Percentiles rank a stretch among this genome's conserved stretches.
Conservation (phyloP, 2,888 invertebrate species). For the Alloplasta piceator region DNA sequence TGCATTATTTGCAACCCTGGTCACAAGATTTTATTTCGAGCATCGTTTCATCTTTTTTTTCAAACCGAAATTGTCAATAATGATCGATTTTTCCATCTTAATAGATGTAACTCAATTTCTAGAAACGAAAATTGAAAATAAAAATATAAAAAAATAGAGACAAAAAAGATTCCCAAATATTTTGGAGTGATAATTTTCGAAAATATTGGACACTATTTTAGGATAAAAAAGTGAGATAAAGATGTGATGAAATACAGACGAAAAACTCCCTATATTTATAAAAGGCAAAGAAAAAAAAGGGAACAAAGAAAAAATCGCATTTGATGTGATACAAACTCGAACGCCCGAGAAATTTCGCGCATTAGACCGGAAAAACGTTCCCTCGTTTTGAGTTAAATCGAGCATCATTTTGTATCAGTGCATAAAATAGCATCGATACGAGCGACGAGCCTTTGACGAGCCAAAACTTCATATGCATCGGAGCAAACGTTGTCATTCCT, state of each 20-base stretch:
- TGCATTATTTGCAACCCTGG: too few relatives aligned
- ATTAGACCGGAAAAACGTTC: slow-evolving; percentile 47
- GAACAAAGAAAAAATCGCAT: slow-evolving; percentile 32
- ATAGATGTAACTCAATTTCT: too few relatives aligned
- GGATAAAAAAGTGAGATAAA: too few relatives aligned
- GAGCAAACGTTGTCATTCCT: slow-evolving; percentile 55
- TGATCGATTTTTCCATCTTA: too few relatives aligned
- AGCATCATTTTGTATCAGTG: background rate
- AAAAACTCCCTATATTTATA: slow-evolving; percentile 14
- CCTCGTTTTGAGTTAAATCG: slow-evolving; percentile 1
- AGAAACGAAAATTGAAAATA: too few relatives aligned
- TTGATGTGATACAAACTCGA: slow-evolving; percentile 14
- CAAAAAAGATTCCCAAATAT: too few relatives aligned
- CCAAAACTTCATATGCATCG: slow-evolving; percentile 49
- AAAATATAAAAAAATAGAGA: too few relatives aligned
- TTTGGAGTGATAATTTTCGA: too few relatives aligned
- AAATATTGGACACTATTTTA: too few relatives aligned
- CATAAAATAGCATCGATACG: slow-evolving; percentile 21
- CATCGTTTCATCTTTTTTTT: too few relatives aligned
- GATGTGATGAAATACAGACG: background rate
- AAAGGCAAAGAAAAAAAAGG: background rate
- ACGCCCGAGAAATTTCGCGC: slow-evolving; percentile 22
- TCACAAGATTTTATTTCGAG: too few relatives aligned
- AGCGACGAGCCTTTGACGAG: slow-evolving; percentile 25
- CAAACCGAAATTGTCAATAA: too few relatives aligned